Evolutionary conservation across 2,888 invertebrate species (phyloP).

Genomic region (Phoenoteleia sp.): DNA sequence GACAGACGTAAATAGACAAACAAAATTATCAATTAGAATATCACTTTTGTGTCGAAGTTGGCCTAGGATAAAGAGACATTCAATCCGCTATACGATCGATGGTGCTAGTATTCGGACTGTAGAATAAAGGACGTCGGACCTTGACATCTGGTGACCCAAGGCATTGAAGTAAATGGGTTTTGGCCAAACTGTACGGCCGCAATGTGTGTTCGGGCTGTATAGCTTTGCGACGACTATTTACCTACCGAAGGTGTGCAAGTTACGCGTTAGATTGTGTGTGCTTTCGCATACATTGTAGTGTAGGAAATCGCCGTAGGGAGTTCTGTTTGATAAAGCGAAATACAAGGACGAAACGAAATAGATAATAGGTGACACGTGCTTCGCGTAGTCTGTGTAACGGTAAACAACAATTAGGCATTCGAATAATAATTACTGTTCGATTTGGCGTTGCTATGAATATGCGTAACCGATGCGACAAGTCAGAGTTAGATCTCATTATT

Average conservation of each 20-base stretch:
- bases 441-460: slow-evolving; percentile 47
- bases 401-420: slow-evolving; percentile 65
- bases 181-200: slow-evolving; percentile 54
- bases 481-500: slow-evolving; percentile 6
- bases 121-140: slow-evolving; percentile 54
- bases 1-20: too few species aligned
- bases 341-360: slow-evolving; percentile 42
- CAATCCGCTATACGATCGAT: slow-evolving; percentile 30
- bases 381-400: slow-evolving; percentile 36
- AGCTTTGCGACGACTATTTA: slow-evolving; percentile 61
- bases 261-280: slow-evolving; percentile 54
- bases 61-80: slow-evolving; percentile 24
- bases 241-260: slow-evolving; percentile 52
- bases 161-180: slow-evolving; percentile 60
- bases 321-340: slow-evolving; percentile 53
- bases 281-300: slow-evolving; percentile 43
- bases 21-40: too few species aligned
- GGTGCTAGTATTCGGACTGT: slow-evolving; percentile 14
- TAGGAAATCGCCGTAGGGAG: slow-evolving; percentile 51
- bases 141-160: slow-evolving; percentile 67
- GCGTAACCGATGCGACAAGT: slow-evolving; percentile 33
- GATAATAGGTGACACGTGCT: slow-evolving; percentile 61
- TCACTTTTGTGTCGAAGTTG: too few species aligned
- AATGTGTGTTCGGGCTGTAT: slow-evolving; percentile 54
- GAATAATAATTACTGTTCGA: slow-evolving; percentile 55